Conservation (phyloP, 2,113 vertebrate species). For the Micronisus gabar region DNA sequence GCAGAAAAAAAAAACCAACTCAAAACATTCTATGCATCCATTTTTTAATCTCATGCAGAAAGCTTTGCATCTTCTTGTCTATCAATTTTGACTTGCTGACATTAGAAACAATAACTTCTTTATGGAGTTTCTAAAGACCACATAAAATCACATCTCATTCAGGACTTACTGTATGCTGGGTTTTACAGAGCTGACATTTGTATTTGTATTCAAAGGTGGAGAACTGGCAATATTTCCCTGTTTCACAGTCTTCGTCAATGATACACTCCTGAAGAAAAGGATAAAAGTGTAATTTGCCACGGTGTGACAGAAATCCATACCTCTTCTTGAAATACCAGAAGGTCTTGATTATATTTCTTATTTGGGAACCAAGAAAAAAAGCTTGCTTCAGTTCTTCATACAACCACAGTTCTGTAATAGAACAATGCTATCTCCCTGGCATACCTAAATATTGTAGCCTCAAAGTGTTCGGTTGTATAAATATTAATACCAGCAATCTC, state of each 20-base stretch:
- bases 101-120: not conserved
- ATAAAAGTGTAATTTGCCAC: not conserved
- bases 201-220: slow-evolving; percentile 79
- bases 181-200: slow-evolving; percentile 83
- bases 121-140: not conserved
- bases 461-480: not conserved
- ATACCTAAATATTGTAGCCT: not conserved
- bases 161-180: slow-evolving; percentile 76
- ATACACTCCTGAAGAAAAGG: slow-evolving; percentile 80
- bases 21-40: not conserved
- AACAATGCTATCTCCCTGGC: not conserved
- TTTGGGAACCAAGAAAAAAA: not conserved
- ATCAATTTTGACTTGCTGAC: not conserved
- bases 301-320: not conserved
- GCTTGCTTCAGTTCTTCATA: not conserved
- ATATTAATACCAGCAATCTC: not conserved
- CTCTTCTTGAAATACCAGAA: not conserved
- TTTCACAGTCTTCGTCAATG: slow-evolving; percentile 85
- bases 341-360: not conserved
- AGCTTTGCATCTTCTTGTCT: not conserved
- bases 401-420: not conserved
- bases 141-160: not conserved
- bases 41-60: not conserved
- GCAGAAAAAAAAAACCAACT: not conserved
- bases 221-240: slow-evolving; percentile 81